phyloP scores from a whole-genome alignment of 2,797 vertebrate species.

The Clarias platycephalus region DNA sequence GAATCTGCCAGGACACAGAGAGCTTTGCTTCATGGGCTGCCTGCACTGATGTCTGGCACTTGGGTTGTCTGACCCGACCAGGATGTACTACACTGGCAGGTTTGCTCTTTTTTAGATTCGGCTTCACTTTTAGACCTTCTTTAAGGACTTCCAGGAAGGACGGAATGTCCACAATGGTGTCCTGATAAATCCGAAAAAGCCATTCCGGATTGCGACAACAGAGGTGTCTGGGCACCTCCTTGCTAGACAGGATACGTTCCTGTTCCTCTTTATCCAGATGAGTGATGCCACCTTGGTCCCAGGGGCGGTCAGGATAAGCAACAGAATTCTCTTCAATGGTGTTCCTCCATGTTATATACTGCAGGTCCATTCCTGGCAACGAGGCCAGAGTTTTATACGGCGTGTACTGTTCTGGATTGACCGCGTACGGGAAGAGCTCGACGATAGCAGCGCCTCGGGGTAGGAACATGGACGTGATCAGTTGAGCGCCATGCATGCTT shows the following conservation, averaged over 20 bases:
- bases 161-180: conserved; percentile 87
- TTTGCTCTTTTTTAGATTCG: conserved; percentile 77
- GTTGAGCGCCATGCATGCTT: conserved; percentile 96
- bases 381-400: conserved; percentile 92
- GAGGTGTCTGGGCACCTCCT: conserved; percentile 88
- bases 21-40: conserved; percentile 87
- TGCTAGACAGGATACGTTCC: conserved; percentile 85
- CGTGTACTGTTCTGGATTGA: conserved; percentile 95
- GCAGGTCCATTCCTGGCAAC: conserved; percentile 94
- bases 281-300: conserved; percentile 93
- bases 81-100: conserved; percentile 84
- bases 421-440: conserved; percentile 91
- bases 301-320: conserved; percentile 84
- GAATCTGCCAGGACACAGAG: conserved; percentile 92
- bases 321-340: conserved; percentile 82
- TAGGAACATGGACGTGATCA: conserved; percentile 89
- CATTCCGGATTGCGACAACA: conserved; percentile 97
- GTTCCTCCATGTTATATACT: conserved; percentile 95
- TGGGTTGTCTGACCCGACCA: conserved; percentile 87
- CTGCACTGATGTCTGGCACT: conserved; percentile 89
- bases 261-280: conserved; percentile 88
- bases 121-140: conserved; percentile 81
- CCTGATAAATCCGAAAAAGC: conserved; percentile 98
- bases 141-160: conserved; percentile 84
- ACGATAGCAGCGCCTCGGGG: conserved; percentile 89